These are phyloP conservation scores for Passer domesticus DNA, from an alignment of 2,113 vertebrate species.

Conservation along the genomic window DNA sequence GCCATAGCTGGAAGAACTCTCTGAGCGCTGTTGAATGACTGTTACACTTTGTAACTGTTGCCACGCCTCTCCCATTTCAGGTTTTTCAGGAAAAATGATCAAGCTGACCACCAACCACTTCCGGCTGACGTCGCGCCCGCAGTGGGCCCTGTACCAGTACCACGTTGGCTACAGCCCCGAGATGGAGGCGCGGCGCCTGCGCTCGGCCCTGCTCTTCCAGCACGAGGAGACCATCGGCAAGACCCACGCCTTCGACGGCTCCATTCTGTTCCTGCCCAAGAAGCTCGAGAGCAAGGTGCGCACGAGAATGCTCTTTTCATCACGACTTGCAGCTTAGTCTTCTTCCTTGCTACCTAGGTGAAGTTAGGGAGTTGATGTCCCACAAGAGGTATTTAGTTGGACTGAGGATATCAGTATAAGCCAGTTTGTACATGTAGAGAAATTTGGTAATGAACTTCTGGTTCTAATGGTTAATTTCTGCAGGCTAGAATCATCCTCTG, in stretches of 20 bases:
- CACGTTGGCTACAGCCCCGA: constrained; percentile 86
- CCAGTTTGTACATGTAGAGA: not conserved
- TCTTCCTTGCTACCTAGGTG: not conserved
- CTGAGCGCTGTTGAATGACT: not conserved
- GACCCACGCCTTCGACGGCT: constrained; percentile 88
- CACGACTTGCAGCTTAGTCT: not conserved
- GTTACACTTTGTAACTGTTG: too few species aligned
- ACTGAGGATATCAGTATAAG: not conserved
- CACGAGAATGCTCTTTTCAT: accelerated
- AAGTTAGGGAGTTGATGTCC: not conserved
- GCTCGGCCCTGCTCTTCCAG: constrained; percentile 85
- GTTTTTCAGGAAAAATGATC: constrained; percentile 78
- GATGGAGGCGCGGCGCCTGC: constrained; percentile 88
- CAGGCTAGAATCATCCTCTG: not conserved
- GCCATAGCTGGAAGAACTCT: not conserved
- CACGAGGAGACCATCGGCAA: constrained; percentile 84
- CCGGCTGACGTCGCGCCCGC: constrained; percentile 84
- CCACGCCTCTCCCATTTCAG: constrained; percentile 48
- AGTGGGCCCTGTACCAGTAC: constrained; percentile 93
- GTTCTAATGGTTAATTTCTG: not conserved
- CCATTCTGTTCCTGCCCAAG: constrained; percentile 83
- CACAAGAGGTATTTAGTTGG: not conserved
- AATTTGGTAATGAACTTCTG: not conserved
- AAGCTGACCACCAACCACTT: constrained; percentile 85
- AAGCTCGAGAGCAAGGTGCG: constrained; percentile 79